Base-by-base conservation (phyloP, 2,888 invertebrate species). In the Lithodes maja region DNA sequence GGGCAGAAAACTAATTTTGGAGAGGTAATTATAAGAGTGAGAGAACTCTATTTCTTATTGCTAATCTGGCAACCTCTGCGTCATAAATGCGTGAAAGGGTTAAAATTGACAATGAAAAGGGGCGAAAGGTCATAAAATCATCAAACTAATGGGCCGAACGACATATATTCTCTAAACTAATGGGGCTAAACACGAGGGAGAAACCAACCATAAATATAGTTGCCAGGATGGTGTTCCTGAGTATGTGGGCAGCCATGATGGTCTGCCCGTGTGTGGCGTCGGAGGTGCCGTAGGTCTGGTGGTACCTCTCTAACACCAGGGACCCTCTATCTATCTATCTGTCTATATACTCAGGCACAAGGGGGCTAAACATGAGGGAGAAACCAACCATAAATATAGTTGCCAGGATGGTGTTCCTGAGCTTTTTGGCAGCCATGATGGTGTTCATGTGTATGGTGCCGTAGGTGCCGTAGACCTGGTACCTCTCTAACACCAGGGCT, bases 401-500 rank as follows among this genome's bases (percentile, higher is more conserved):
- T 55, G 71, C 17, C n/a, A 71, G 12, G 12, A 71, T 12, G 12
- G 12, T 12, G 71, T 71, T 17, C 17, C 71, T 71, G 17, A 71
- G 71, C 1, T 54, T 15, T 3, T 33, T 52, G 17, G 2, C 50
- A 17, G 71, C 17, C n/a, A 71, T 12, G 12, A 71, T 12, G 12
- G 12, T 12, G 71, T 71, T 17, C 17, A 12, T 71, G 17, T 33
- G 33, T 33, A 33, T 33, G 33, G 0, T 33, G 9, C 50, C 83
- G 5, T 1, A 17, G 53, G n/a, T 87, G 52, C n/a, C 87, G 61
- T 1, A 71, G 71, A n/a, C 33, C 2, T 3, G 75, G 55, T 49
- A 81, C 50, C 61, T 55, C 61, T 88, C 88, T 17, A 88, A 12
- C 33, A 80, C 71, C 54, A 85, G 15, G 15, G 88, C 88, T 55